Conservation (phyloP, 2,888 invertebrate species). For the Cheilosia soror region DNA sequence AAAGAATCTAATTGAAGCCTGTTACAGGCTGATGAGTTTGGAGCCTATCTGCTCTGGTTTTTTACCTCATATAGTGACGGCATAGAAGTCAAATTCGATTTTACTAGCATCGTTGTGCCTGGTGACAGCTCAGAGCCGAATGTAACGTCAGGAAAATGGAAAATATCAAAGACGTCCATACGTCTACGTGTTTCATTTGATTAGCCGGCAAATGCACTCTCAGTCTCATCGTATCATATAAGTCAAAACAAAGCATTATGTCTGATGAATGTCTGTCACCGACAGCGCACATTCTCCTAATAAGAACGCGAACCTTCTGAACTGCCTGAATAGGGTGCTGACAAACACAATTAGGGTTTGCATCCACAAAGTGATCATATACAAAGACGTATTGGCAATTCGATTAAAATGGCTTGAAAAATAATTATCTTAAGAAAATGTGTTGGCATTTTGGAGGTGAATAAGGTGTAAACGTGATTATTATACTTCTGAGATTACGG, state of each 20-base stretch:
- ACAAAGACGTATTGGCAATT: no score
- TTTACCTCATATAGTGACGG: not conserved
- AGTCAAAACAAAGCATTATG: not conserved
- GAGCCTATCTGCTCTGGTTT: not conserved
- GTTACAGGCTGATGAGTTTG: conserved; percentile 33
- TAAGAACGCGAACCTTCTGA: no score
- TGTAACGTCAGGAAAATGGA: conserved; percentile 20
- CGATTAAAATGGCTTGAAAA: no score
- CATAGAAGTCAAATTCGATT: conserved; percentile 61
- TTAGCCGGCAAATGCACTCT: conserved; percentile 19
- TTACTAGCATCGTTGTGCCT: conserved; percentile 62
- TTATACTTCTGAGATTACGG: no score
- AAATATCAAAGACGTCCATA: conserved; percentile 14
- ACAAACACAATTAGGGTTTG: no score
- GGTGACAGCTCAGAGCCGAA: conserved; percentile 11
- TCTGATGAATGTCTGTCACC: not conserved
- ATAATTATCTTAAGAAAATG: no score
- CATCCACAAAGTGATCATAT: no score
- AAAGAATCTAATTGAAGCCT: conserved; percentile 30
- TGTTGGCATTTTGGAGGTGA: no score
- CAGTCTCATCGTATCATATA: not conserved
- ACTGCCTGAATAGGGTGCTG: no score
- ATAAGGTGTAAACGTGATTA: no score
- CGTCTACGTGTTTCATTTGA: conserved; percentile 21
- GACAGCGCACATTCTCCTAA: not conserved